Conservation (phyloP, 2,113 vertebrate species). For the Ahaetulla prasina region DNA sequence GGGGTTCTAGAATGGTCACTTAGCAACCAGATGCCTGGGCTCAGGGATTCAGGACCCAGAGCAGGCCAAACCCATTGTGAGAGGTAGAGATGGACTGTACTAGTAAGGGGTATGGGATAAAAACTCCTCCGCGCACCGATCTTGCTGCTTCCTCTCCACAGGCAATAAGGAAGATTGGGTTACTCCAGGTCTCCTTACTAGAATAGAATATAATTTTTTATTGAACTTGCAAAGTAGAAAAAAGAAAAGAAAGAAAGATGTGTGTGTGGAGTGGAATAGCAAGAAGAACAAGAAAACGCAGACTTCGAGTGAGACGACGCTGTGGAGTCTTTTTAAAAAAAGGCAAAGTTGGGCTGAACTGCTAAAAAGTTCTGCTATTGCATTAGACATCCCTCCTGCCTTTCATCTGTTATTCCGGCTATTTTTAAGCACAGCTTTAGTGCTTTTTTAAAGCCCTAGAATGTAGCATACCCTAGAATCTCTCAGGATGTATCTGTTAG, state of each 20-base stretch:
- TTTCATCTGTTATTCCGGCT: background rate
- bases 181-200: background rate
- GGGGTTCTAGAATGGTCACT: slow-evolving; percentile 9
- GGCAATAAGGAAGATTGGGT: background rate
- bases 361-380: background rate
- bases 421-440: background rate
- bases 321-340: background rate
- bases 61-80: background rate
- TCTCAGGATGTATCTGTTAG: background rate
- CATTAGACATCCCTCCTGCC: background rate
- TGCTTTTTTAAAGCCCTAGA: background rate
- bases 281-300: background rate
- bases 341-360: background rate
- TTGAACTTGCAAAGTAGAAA: background rate
- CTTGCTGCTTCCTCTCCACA: background rate
- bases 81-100: background rate
- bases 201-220: no score
- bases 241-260: background rate
- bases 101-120: background rate
- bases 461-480: background rate
- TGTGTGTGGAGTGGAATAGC: background rate
- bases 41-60: background rate
- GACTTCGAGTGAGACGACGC: background rate
- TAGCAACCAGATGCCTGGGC: slow-evolving; percentile 3
- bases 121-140: background rate